A percentile compares a stretch with the other conserved stretches of the same genome.
Conservation (phyloP, 92 coral and sea anemone genomes). For the Umimayanthus chanpuru region DNA sequence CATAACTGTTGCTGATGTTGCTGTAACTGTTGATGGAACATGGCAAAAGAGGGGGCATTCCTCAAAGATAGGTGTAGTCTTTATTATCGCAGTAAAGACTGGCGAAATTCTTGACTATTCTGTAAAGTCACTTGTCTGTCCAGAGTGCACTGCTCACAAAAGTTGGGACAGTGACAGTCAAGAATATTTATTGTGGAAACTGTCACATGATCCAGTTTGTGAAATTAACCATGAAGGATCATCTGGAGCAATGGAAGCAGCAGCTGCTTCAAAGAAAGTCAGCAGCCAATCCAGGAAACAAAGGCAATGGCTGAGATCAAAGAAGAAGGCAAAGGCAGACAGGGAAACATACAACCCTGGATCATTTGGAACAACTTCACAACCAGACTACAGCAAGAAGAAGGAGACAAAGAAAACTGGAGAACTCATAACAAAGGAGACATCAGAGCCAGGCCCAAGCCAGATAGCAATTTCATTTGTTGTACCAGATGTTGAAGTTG, state of each 20-base stretch:
- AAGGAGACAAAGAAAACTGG: conserved; percentile 28
- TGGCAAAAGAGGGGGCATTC: neutral
- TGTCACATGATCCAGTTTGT: no score
- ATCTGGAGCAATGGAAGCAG: no score
- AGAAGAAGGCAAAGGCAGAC: conserved; percentile 45
- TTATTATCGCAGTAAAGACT: no score
- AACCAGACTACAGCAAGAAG: conserved; percentile 36
- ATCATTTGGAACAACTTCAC: conserved; percentile 37
- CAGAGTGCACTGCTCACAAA: no score
- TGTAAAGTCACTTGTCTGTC: no score
- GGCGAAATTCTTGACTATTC: no score
- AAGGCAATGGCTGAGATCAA: conserved; percentile 34
- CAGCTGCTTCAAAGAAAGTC: conserved; percentile 20
- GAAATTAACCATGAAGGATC: no score
- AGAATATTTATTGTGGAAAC: no score
- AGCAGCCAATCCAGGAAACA: conserved; percentile 37
- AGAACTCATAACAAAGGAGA: conserved; percentile 35
- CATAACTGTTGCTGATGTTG: no score
- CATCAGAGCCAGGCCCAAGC: conserved; percentile 27
- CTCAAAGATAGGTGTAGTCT: no score
- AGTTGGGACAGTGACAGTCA: no score
- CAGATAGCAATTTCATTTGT: conserved; percentile 26
- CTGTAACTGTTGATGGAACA: no score
- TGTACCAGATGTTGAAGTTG: conserved; percentile 24
- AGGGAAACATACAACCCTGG: conserved; percentile 39